Percentiles rank a stretch among this genome's conserved stretches.
Evolutionary conservation across 2,888 invertebrate genomes (phyloP).

Genomic region (Ypsolopha sequella): DNA sequence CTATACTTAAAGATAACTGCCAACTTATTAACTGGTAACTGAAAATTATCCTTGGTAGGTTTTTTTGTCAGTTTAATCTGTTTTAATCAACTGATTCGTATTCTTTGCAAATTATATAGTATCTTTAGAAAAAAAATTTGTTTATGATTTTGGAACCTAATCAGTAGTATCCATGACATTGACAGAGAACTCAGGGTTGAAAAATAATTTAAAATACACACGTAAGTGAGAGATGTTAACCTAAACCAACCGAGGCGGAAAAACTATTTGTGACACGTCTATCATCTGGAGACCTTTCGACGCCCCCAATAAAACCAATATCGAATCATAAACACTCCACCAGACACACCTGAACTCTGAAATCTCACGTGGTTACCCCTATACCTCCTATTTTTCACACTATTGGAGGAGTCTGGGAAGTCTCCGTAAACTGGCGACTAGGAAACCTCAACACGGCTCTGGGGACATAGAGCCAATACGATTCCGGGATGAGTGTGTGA

Average conservation of each 20-base stretch:
- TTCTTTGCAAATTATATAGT: no score
- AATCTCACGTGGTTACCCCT: no score
- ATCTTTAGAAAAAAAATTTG: no score
- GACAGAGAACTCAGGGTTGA: no score
- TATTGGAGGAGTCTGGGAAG: background rate
- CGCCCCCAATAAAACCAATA: slow-evolving; percentile 4
- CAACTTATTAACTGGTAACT: no score
- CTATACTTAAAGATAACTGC: no score
- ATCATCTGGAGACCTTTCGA: slow-evolving; percentile 2
- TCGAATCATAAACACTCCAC: slow-evolving; percentile 2
- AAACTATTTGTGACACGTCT: slow-evolving; percentile 6
- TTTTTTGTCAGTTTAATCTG: no score
- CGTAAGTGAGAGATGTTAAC: background rate
- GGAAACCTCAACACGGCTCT: background rate
- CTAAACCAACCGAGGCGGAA: slow-evolving; percentile 1
- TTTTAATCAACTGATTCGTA: no score
- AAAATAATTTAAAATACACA: background rate
- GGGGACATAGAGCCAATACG: background rate
- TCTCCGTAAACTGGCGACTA: background rate
- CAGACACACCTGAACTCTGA: background rate
- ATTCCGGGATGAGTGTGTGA: background rate
- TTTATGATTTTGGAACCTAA: no score
- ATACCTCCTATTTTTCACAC: no score
- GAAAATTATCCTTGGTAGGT: no score
- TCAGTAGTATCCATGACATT: no score